Percentiles rank a stretch among this genome's conserved stretches.
Conservation (phyloP, 2,888 invertebrate genomes). For the Andricus curvator region DNA sequence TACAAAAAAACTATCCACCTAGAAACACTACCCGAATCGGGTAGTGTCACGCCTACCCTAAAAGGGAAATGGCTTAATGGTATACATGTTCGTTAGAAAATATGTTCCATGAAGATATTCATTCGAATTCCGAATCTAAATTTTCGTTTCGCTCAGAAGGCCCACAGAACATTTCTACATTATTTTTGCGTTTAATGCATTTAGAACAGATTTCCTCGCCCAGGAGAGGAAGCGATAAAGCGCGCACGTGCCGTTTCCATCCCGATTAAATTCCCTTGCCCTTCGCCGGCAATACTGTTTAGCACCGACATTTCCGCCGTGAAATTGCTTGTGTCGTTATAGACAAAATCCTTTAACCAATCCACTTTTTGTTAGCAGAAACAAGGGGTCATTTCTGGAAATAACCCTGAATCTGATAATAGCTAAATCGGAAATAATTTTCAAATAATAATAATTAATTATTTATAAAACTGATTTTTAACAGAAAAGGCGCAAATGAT, state of each 20-base stretch:
- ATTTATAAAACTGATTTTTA: not conserved
- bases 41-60: too few species aligned
- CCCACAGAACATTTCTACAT: slow-evolving; percentile 11
- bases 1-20: too few species aligned
- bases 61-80: too few species aligned
- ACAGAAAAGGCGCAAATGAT: not conserved
- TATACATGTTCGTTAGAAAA: too few species aligned
- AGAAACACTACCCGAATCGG: too few species aligned
- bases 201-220: slow-evolving; percentile 56
- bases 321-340: slow-evolving; percentile 54
- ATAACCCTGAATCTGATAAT: not conserved
- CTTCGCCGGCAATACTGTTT: slow-evolving; percentile 54
- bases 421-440: too few species aligned
- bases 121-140: slow-evolving; percentile 12
- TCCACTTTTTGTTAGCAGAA: slow-evolving; percentile 5
- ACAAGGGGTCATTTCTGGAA: not conserved
- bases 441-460: too few species aligned
- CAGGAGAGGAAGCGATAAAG: slow-evolving; percentile 52
- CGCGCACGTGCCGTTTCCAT: slow-evolving; percentile 54
- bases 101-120: not conserved
- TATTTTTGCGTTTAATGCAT: slow-evolving; percentile 50
- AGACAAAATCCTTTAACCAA: slow-evolving; percentile 48
- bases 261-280: slow-evolving; percentile 51
- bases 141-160: not conserved
- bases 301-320: slow-evolving; percentile 58